Conservation (phyloP, 2,797 vertebrate genomes). For the Echiichthys vipera region DNA sequence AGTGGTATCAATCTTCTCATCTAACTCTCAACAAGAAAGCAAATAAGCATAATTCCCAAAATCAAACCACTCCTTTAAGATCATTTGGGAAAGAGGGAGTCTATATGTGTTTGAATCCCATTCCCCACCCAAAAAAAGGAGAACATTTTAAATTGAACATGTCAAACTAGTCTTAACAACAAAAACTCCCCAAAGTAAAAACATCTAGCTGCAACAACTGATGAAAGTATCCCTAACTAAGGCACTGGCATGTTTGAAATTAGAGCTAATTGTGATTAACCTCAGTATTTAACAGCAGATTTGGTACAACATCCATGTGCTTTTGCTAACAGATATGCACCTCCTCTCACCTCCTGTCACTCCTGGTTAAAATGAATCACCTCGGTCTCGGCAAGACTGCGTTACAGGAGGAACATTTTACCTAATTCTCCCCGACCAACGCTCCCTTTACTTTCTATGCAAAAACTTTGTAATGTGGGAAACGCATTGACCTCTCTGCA, state of each 20-base stretch:
- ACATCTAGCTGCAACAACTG: conserved; percentile 32
- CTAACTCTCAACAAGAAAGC: neutral
- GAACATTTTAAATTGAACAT: neutral
- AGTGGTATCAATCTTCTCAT: neutral
- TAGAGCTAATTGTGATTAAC: neutral
- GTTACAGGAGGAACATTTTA: conserved; percentile 25
- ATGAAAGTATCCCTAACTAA: conserved; percentile 6
- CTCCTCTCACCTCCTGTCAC: conserved; percentile 31
- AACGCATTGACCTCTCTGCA: conserved; percentile 75
- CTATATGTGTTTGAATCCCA: conserved; percentile 14
- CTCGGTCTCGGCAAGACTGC: neutral
- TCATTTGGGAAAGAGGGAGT: conserved; percentile 21
- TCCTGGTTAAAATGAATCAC: conserved; percentile 11
- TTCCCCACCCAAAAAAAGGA: conserved; percentile 8
- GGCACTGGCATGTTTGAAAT: conserved; percentile 1
- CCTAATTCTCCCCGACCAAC: conserved; percentile 47
- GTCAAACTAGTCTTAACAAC: conserved; percentile 1
- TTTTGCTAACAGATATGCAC: conserved; percentile 46
- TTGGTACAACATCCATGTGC: conserved; percentile 9
- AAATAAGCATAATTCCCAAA: neutral
- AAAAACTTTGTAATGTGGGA: conserved; percentile 81
- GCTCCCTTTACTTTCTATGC: conserved; percentile 87
- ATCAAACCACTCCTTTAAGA: conserved; percentile 13
- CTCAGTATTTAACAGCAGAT: conserved; percentile 29
- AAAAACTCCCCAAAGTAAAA: neutral